Percentiles rank a stretch among this genome's conserved stretches.
These are phyloP conservation scores for Malacoraja senta DNA, from an alignment of 2,797 vertebrate genomes.

Conservation along the genomic window DNA sequence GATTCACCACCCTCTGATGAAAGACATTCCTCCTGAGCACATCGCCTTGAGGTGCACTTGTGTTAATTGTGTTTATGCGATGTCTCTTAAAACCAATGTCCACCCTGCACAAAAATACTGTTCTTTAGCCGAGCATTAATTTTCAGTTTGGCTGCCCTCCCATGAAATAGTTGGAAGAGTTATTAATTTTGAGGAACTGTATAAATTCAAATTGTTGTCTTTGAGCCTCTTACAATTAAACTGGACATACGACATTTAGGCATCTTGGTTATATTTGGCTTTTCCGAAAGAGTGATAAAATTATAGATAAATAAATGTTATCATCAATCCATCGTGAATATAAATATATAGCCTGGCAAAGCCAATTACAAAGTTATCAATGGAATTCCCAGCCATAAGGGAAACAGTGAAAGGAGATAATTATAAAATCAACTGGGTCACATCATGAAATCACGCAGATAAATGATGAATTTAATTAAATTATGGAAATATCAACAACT, in stretches of 20 bases:
- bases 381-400: not conserved
- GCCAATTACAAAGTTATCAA: not conserved
- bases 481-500: not conserved
- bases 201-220: not conserved
- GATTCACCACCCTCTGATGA: too few species aligned
- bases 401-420: not conserved
- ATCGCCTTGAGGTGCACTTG: too few species aligned
- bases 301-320: not conserved
- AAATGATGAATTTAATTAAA: not conserved
- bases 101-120: not conserved
- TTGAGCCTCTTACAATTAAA: not conserved
- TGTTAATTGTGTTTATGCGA: too few species aligned
- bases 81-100: not conserved
- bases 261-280: not conserved
- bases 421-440: not conserved
- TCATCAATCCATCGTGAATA: not conserved
- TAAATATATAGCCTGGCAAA: not conserved
- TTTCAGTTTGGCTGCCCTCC: not conserved
- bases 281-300: not conserved
- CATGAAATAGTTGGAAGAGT: not conserved
- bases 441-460: not conserved
- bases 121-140: not conserved
- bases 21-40: too few species aligned
- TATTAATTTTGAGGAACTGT: not conserved
- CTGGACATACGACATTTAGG: too few species aligned